phyloP scores from a whole-genome alignment of 2,888 invertebrate genomes.

The Sthenelais limicola region DNA sequence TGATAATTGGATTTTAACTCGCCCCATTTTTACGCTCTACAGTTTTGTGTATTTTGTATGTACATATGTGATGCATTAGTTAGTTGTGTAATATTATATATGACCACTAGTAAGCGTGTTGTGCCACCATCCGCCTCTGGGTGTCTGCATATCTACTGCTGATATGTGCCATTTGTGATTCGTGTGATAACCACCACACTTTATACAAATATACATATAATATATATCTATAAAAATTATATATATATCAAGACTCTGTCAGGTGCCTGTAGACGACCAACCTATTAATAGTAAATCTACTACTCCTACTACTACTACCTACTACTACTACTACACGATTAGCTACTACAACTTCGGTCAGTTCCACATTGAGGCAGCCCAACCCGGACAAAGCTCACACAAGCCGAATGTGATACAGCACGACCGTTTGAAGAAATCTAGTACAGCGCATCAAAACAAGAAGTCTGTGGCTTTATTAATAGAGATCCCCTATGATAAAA shows the following conservation, averaged over 20 bases:
- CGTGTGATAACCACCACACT: conserved; percentile 39
- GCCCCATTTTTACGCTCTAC: conserved; percentile 36
- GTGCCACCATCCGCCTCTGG: conserved; percentile 38
- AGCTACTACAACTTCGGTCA: conserved; percentile 40
- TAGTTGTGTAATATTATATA: conserved; percentile 14
- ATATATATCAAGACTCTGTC: conserved; percentile 40
- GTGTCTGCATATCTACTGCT: conserved; percentile 40
- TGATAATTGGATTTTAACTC: conserved; percentile 33
- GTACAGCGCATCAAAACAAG: conserved; percentile 38
- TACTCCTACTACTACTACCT: conserved; percentile 34
- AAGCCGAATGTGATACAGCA: conserved; percentile 38
- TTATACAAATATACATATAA: conserved; percentile 36
- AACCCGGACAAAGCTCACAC: conserved; percentile 35
- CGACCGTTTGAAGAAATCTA: conserved; percentile 39
- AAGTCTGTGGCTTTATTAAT: conserved; percentile 26
- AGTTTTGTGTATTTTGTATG: conserved; percentile 32
- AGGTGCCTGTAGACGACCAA: conserved; percentile 34
- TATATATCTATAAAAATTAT: conserved; percentile 29
- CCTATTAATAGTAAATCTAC: no score
- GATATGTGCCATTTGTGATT: conserved; percentile 39
- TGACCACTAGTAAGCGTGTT: conserved; percentile 39
- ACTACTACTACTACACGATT: conserved; percentile 37
- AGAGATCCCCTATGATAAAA: no score
- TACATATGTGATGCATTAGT: conserved; percentile 35
- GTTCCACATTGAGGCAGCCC: conserved; percentile 38